Conservation (phyloP, 2,888 invertebrate genomes). For the Parnassius mnemosyne region DNA sequence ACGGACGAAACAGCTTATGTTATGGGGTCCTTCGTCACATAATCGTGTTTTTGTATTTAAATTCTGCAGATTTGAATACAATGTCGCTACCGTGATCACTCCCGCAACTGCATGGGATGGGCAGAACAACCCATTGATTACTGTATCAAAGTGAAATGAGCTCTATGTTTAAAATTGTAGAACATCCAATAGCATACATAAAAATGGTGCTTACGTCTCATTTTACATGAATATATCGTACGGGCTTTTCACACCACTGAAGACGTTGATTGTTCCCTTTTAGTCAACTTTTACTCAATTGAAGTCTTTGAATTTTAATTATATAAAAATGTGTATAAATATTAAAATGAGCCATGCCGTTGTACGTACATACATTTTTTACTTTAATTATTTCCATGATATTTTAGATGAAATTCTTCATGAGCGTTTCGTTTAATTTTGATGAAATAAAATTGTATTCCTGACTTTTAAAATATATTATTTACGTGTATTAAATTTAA, state of each 20-base stretch:
- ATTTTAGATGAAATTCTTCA: too few species aligned
- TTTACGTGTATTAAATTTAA: too few species aligned
- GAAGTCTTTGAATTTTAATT: conserved; percentile 26
- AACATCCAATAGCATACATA: not conserved
- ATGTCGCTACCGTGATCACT: conserved; percentile 72
- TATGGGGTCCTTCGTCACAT: conserved; percentile 65
- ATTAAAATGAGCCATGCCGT: not conserved
- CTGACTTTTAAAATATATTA: too few species aligned
- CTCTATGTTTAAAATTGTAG: conserved; percentile 3
- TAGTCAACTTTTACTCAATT: conserved; percentile 48
- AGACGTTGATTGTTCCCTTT: conserved; percentile 50
- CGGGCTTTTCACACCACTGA: conserved; percentile 57
- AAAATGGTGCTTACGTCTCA: not conserved
- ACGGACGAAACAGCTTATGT: conserved; percentile 64
- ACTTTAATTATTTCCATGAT: too few species aligned
- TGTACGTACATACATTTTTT: too few species aligned
- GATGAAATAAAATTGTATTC: too few species aligned
- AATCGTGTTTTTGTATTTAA: conserved; percentile 80
- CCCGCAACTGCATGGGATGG: conserved; percentile 60
- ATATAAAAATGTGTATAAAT: conserved; percentile 17
- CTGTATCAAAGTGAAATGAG: conserved; percentile 20
- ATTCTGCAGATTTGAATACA: conserved; percentile 77
- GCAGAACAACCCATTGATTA: conserved; percentile 47
- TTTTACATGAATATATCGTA: conserved; percentile 26
- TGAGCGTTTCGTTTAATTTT: too few species aligned